Evolutionary conservation across 1,140 invertebrate genomes (phyloP).

Genomic region (Aphidius gifuensis): DNA sequence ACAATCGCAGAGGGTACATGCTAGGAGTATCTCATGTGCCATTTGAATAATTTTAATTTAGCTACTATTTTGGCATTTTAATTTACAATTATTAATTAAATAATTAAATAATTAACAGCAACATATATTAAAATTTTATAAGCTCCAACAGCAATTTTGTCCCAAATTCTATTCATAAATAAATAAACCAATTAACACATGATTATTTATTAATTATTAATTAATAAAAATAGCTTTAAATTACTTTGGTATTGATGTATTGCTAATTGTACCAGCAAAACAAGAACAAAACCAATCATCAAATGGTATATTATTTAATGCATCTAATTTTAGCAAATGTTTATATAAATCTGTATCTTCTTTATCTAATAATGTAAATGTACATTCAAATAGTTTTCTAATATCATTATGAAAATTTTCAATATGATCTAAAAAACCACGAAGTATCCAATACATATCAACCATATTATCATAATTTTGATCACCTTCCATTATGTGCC

Average conservation of each 20-base stretch:
- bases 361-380: slow-evolving; percentile 65
- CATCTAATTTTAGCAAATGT: slow-evolving; percentile 59
- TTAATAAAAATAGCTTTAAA: slow-evolving; percentile 14
- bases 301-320: slow-evolving; percentile 62
- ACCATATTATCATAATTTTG: slow-evolving; percentile 48
- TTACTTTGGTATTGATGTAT: slow-evolving; percentile 74
- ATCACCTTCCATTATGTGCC: slow-evolving; percentile 68
- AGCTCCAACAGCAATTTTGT: slow-evolving; percentile 82
- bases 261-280: slow-evolving; percentile 75
- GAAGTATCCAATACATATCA: slow-evolving; percentile 76
- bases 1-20: too few species aligned
- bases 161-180: slow-evolving; percentile 70
- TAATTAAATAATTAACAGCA: too few species aligned
- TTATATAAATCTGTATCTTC: slow-evolving; percentile 68
- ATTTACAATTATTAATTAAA: too few species aligned
- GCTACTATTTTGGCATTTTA: too few species aligned
- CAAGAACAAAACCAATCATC: slow-evolving; percentile 75
- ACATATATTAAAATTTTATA: slow-evolving; percentile 78
- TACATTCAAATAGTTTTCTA: slow-evolving; percentile 63
- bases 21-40: too few species aligned
- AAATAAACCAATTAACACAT: slow-evolving; percentile 15
- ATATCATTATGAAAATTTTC: slow-evolving; percentile 64
- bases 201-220: slow-evolving; percentile 3
- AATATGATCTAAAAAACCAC: slow-evolving; percentile 68
- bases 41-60: too few species aligned